Evolutionary conservation across 2,888 invertebrate genomes (phyloP).

Genomic region (Standfussiana lucernea): DNA sequence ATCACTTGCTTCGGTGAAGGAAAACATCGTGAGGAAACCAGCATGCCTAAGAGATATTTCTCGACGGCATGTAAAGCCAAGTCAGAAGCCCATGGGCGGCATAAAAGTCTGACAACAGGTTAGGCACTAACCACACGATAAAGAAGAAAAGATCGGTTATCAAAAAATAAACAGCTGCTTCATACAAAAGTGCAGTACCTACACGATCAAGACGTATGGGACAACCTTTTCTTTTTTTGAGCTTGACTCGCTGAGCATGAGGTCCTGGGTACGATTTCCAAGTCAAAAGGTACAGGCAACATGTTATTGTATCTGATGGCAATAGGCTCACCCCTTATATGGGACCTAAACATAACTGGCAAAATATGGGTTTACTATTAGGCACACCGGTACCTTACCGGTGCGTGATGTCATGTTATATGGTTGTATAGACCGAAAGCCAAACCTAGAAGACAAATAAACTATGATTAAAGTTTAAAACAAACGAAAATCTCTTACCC

Average conservation of each 20-base stretch:
- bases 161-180: no score
- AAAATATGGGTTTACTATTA: neutral
- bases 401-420: neutral
- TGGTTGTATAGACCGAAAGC: neutral
- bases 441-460: neutral
- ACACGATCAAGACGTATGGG: no score
- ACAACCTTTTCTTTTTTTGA: no score
- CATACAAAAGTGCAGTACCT: no score
- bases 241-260: neutral
- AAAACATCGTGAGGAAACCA: no score
- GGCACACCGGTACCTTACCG: neutral
- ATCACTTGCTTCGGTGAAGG: no score
- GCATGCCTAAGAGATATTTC: no score
- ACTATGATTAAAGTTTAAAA: slow-evolving; percentile 15
- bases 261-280: neutral
- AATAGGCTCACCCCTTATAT: neutral
- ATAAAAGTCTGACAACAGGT: no score
- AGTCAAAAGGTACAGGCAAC: neutral
- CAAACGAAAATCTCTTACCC: slow-evolving; percentile 11
- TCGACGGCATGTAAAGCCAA: no score
- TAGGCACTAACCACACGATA: no score
- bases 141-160: no score
- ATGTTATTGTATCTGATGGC: neutral
- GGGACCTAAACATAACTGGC: neutral
- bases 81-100: no score